A percentile compares a stretch with the other conserved stretches of the same genome.
phyloP scores from a whole-genome alignment of 2,888 invertebrate genomes.

The Epirrita christyi region DNA sequence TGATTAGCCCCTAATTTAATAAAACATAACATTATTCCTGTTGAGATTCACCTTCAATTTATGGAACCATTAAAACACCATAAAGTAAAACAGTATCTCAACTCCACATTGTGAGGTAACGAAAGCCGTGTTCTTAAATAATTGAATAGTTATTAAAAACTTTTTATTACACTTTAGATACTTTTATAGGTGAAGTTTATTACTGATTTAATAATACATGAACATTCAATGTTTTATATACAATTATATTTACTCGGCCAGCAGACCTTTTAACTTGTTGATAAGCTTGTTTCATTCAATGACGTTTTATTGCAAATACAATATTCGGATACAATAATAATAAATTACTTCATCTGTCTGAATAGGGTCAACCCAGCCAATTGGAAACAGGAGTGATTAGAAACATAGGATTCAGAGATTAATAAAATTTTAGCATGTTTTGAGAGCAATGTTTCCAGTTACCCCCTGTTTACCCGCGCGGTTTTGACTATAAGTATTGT shows the following conservation, averaged over 20 bases:
- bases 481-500: no score
- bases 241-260: constrained; percentile 36
- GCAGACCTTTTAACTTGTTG: constrained; percentile 9
- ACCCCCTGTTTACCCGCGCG: no score
- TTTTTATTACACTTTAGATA: constrained; percentile 53
- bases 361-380: no score
- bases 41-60: constrained; percentile 55
- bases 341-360: no score
- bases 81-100: constrained; percentile 42
- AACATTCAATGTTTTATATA: constrained; percentile 43
- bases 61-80: constrained; percentile 56
- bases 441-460: no score
- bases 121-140: constrained; percentile 46
- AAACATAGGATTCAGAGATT: no score
- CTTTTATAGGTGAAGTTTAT: constrained; percentile 58
- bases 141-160: constrained; percentile 53
- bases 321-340: no score
- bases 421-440: no score
- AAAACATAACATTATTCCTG: constrained; percentile 53
- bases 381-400: no score
- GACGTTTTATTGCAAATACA: constrained; percentile 9
- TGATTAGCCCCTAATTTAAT: constrained; percentile 59
- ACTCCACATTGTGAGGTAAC: constrained; percentile 33
- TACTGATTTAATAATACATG: constrained; percentile 43
- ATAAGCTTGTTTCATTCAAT: constrained; percentile 18